phyloP scores from a whole-genome alignment of 2,113 vertebrate species.

The Balaenoptera acutorostrata region DNA sequence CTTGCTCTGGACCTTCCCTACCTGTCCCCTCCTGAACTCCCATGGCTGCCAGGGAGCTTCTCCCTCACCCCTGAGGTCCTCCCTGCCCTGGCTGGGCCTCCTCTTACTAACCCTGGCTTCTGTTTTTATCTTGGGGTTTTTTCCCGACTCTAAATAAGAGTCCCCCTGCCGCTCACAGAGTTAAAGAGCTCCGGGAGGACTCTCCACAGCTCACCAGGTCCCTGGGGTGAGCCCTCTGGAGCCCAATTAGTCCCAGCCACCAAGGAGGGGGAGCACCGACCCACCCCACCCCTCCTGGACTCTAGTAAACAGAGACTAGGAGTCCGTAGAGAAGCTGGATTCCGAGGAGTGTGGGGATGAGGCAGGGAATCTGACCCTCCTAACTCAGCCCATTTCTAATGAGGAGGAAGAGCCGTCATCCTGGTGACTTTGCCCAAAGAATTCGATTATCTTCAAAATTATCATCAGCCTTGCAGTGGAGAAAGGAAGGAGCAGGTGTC shows the following conservation, averaged over 20 bases:
- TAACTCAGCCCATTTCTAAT: background rate
- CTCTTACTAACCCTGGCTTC: background rate
- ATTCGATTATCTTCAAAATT: background rate
- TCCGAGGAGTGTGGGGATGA: background rate
- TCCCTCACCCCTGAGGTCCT: background rate
- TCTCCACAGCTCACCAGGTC: background rate
- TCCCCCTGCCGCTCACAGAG: background rate
- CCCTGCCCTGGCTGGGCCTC: background rate
- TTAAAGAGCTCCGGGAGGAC: background rate
- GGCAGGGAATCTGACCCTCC: background rate
- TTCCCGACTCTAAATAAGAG: background rate
- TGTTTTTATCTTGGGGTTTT: background rate
- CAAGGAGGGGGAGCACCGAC: background rate
- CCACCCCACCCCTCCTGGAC: background rate
- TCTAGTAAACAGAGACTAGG: slow-evolving; percentile 38
- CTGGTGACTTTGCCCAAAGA: background rate
- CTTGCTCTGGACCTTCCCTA: background rate
- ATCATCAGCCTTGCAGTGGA: background rate
- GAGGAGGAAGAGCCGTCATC: background rate
- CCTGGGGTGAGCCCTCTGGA: background rate
- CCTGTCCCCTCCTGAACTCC: background rate
- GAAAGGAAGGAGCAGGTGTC: background rate
- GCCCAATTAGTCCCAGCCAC: slow-evolving; percentile 48
- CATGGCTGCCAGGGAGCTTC: background rate
- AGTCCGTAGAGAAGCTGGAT: background rate